Base-by-base conservation (phyloP, 1,140 invertebrate genomes). In the Caenorhabditis briggsae region DNA sequence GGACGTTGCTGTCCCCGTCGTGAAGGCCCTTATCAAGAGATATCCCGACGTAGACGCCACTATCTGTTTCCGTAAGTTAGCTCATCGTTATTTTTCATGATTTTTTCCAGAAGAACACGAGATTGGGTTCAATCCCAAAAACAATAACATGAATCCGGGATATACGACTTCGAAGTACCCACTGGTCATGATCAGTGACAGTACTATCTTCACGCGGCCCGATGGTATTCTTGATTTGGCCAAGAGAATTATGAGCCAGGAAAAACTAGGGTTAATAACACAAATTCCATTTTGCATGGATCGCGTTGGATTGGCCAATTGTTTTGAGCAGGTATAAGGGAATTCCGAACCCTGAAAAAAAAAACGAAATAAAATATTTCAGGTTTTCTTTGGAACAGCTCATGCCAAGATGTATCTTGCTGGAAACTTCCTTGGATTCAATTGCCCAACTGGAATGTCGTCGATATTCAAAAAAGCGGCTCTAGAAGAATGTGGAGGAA, bases 381-480 rank as follows among this genome's bases (percentile, higher is more conserved):
- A 96, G 94, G 96, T 99, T 48, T 99, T 96, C 93, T 99, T 99
- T 93, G 98, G 98, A 16, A 98, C 97, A 6, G 95, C 96, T 83
- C 97, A 98, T 93, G 97, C 97, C 46, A 94, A 97, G 48, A 96
- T 99, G 93, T 99, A 99, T 91, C 94, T 99, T 53, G 95, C 95
- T 7, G 97, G 97, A 1, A 97, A 99, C 93, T 94, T 96, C 6
- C 93, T 98, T 0, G 94, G 96, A 70, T 95, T 99, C 88, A 98
- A 98, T 93, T 99, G 97, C 93, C 96, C 97, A 89, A 99, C 98
- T 1, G 98, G 98, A 14, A 99, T 99, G 98, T 99, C 97, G 5
- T 96, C 97, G 70, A 93, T 99, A 59, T 95, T 99, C 91, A 94
- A 97, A 55, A 97, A 98, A 91, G 94, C 95, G 14, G 94, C 96